phyloP scores from a whole-genome alignment of 37 sponge, comb jelly and placozoan genomes.

The Theonella swinhoei region DNA sequence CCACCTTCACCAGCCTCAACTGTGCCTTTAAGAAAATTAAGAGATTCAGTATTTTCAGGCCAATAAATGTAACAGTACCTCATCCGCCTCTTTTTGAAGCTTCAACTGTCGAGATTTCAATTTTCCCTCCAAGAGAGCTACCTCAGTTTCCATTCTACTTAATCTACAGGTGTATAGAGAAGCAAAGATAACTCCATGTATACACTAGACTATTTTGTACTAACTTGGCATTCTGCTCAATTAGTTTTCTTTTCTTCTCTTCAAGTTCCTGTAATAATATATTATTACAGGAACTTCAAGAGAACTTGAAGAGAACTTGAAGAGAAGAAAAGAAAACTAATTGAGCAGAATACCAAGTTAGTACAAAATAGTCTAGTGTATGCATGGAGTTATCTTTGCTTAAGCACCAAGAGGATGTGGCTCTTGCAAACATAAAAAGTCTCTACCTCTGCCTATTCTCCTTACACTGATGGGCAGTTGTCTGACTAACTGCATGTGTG shows the following conservation, averaged over 20 bases:
- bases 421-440: too few relatives aligned
- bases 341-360: not conserved
- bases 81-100: not conserved
- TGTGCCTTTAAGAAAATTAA: not conserved
- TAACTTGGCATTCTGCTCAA: not conserved
- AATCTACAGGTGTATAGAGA: not conserved
- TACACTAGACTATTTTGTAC: not conserved
- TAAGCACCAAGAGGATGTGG: too few relatives aligned
- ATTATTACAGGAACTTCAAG: not conserved
- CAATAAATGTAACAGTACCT: not conserved
- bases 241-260: not conserved
- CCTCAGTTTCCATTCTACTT: not conserved
- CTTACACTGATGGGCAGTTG: too few relatives aligned
- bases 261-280: not conserved
- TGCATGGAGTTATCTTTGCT: not conserved
- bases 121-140: not conserved
- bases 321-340: not conserved
- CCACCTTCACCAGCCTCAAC: not conserved
- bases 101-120: constrained; percentile 7
- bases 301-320: too few relatives aligned
- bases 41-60: not conserved
- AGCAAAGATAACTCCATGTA: not conserved
- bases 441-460: too few relatives aligned
- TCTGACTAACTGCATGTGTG: too few relatives aligned
- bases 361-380: not conserved